These are phyloP conservation scores for Melanostoma scalare DNA, from an alignment of 2,888 invertebrate genomes.

Conservation along the genomic window DNA sequence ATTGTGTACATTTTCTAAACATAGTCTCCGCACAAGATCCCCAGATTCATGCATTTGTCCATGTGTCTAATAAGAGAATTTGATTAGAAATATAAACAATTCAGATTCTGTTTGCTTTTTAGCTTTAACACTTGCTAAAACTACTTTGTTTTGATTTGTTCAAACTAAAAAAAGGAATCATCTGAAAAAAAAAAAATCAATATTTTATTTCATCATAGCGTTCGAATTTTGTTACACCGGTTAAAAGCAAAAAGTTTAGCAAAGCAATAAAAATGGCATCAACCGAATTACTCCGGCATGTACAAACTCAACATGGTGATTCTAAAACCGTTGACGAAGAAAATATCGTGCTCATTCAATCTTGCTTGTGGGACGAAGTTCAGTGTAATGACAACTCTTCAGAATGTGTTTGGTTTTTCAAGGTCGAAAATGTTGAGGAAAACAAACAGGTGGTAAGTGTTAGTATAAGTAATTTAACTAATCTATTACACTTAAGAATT, in stretches of 20 bases:
- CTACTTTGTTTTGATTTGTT: slow-evolving; percentile 6
- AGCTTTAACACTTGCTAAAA: background rate
- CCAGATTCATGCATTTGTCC: too few relatives aligned
- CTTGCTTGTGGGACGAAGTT: slow-evolving; percentile 59
- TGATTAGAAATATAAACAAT: too few relatives aligned
- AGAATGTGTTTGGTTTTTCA: slow-evolving; percentile 76
- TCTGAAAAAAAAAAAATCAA: background rate
- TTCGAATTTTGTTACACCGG: slow-evolving; percentile 1
- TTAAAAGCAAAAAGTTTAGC: slow-evolving; percentile 12
- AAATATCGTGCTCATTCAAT: slow-evolving; percentile 78
- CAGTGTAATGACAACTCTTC: background rate
- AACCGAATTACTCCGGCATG: slow-evolving; percentile 73
- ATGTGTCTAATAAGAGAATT: too few relatives aligned
- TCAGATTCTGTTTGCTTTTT: too few relatives aligned
- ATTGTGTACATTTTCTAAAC: background rate
- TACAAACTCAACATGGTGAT: slow-evolving; percentile 78
- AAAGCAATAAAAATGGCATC: slow-evolving; percentile 58
- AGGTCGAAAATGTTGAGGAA: slow-evolving; percentile 54
- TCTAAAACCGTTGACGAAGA: slow-evolving; percentile 76
- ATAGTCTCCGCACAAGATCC: background rate
- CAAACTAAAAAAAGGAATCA: background rate
- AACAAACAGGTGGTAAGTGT: slow-evolving; percentile 39
- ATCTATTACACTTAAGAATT: background rate
- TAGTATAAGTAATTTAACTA: background rate
- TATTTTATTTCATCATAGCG: slow-evolving; percentile 30